Percentiles rank a stretch among this genome's conserved stretches.
phyloP scores from a whole-genome alignment of 2,888 invertebrate genomes.

The Deilephila porcellus region DNA sequence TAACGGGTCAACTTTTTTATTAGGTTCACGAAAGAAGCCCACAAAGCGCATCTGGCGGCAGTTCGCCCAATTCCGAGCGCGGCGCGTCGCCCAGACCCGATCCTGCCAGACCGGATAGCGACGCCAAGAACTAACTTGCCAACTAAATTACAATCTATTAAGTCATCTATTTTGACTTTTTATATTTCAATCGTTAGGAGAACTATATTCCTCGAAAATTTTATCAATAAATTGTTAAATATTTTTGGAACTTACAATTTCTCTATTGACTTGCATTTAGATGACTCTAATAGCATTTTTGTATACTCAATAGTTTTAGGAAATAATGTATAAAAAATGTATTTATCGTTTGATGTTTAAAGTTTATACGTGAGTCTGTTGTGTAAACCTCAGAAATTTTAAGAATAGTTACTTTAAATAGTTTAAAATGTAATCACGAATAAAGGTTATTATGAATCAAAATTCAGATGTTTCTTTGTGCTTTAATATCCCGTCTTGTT shows the following conservation, averaged over 20 bases:
- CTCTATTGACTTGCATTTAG: no score
- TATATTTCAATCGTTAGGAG: background rate
- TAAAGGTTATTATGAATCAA: slow-evolving; percentile 11
- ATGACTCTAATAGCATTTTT: no score
- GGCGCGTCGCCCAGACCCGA: slow-evolving; percentile 62
- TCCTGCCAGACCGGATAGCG: slow-evolving; percentile 14
- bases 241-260: background rate
- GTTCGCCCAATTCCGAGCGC: slow-evolving; percentile 74
- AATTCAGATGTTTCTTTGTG: slow-evolving; percentile 9
- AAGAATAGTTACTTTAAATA: background rate
- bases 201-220: background rate
- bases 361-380: slow-evolving; percentile 27
- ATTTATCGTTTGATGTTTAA: slow-evolving; percentile 25
- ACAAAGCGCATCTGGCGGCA: slow-evolving; percentile 75
- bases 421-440: slow-evolving; percentile 14
- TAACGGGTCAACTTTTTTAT: slow-evolving; percentile 40
- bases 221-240: background rate
- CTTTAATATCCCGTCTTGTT: background rate
- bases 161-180: background rate
- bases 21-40: slow-evolving; percentile 78
- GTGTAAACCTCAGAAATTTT: slow-evolving; percentile 15
- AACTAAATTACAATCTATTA: slow-evolving; percentile 20
- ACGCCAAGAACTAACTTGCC: background rate
- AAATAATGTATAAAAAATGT: slow-evolving; percentile 9
- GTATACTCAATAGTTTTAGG: background rate